Base-by-base conservation (phyloP, 2,113 vertebrate species). In the Sander lucioperca region DNA sequence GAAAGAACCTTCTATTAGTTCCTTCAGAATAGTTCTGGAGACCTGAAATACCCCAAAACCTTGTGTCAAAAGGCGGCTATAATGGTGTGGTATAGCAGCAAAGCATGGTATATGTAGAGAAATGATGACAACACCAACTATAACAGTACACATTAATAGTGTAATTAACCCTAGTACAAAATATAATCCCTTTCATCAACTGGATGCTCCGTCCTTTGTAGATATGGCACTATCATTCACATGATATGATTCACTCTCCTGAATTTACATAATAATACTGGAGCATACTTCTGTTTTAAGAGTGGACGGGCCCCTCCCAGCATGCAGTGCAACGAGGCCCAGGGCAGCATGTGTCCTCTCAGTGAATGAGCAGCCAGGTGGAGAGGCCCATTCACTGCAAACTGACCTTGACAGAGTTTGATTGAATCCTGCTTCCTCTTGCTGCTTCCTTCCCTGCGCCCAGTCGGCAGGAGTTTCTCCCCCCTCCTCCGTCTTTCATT, bases 321-420 rank as follows among this genome's bases (percentile, higher is more conserved):
- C 77, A 81, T 87, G 70, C 79, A 74, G n/a, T 67, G 71, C 39
- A 47, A 1, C 2, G 84, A 86, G 82, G 75, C 82, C 82, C 77
- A 69, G 5, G 45, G 56, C 74, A 68, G 47, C 79, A 77, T 51
- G 87, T 59, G 27, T 88, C 65, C 16, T 74, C 63, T 77, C 81
- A 50, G 75, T 85, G 88, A 88, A 84, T 83, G 82, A 85, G 79
- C 77, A 64, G 73, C 85, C 86, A 91, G 90, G 90, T 90, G 88
- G 87, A 86, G 90, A 67, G 12, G 64, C 62, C 90, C 70, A 78
- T 89, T 91, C 90, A 88, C 77, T 87, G 85, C 87, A 91, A 92
- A 93, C 92, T 92, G 93, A 94, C 93, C 94, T 94, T 94, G 92
- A 95, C 92, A 89, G 84, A 59, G 69, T 81, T 77, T 89, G 90